These are phyloP conservation scores for Onychostoma macrolepis DNA, from an alignment of 2,113 vertebrate genomes.

Conservation along the genomic window DNA sequence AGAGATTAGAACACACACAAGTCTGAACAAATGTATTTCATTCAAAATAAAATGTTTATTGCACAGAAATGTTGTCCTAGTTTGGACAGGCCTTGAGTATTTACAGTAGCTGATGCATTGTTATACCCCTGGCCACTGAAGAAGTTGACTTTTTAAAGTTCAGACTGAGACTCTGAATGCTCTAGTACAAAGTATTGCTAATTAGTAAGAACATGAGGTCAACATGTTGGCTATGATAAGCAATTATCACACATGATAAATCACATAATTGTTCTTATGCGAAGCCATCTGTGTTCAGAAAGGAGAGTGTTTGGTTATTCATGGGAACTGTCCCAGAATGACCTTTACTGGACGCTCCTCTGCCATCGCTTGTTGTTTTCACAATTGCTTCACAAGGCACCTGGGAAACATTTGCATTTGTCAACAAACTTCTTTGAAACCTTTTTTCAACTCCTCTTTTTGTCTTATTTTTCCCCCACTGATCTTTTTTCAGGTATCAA, in stretches of 20 bases:
- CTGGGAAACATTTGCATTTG: conserved; percentile 58
- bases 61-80: neutral
- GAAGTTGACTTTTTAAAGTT: neutral
- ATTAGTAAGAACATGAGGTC: neutral
- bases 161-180: neutral
- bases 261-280: neutral
- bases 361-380: conserved; percentile 56
- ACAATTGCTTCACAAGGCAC: conserved; percentile 49
- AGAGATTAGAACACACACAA: neutral
- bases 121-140: neutral
- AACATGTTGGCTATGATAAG: conserved; percentile 18
- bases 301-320: conserved; percentile 33
- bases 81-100: neutral
- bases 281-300: conserved; percentile 3
- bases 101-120: neutral
- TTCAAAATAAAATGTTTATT: neutral
- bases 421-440: conserved; percentile 54
- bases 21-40: neutral
- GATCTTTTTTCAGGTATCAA: conserved; percentile 41
- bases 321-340: conserved; percentile 48
- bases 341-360: conserved; percentile 44
- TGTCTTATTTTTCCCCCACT: conserved; percentile 9
- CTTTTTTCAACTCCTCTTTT: conserved; percentile 17
- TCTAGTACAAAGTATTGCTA: neutral
- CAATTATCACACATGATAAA: conserved; percentile 1